phyloP scores from a whole-genome alignment of 2,113 vertebrate species.

The Alaudala cheleensis region DNA sequence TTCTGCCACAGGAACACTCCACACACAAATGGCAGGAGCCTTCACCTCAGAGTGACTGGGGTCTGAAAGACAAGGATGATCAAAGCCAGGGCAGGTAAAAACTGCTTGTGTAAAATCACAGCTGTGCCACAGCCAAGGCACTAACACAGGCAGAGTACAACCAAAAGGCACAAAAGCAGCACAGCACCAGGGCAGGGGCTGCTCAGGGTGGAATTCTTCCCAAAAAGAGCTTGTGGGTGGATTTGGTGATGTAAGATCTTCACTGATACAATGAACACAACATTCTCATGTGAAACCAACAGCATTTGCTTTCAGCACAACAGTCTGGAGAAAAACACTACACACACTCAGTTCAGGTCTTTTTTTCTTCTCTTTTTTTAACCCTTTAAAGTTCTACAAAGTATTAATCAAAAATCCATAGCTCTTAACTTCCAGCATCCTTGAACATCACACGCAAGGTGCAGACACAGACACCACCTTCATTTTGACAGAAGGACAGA shows the following conservation, averaged over 20 bases:
- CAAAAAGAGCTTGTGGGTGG: neutral
- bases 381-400: neutral
- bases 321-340: neutral
- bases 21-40: accelerated
- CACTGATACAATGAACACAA: neutral
- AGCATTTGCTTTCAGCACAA: neutral
- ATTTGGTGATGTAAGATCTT: neutral
- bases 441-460: neutral
- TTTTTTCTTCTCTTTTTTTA: neutral
- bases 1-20: neutral
- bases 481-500: neutral
- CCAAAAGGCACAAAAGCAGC: neutral
- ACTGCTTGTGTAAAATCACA: neutral
- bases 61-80: neutral
- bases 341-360: neutral
- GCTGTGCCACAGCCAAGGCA: neutral
- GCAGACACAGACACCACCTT: accelerated
- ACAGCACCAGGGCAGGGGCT: neutral
- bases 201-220: neutral
- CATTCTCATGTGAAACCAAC: neutral
- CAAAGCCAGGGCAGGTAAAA: neutral
- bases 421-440: neutral
- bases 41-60: neutral
- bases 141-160: neutral
- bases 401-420: neutral